Percentiles rank a stretch among this genome's conserved stretches.
phyloP scores from a whole-genome alignment of 2,113 vertebrate species.

The Bombycilla garrulus region DNA sequence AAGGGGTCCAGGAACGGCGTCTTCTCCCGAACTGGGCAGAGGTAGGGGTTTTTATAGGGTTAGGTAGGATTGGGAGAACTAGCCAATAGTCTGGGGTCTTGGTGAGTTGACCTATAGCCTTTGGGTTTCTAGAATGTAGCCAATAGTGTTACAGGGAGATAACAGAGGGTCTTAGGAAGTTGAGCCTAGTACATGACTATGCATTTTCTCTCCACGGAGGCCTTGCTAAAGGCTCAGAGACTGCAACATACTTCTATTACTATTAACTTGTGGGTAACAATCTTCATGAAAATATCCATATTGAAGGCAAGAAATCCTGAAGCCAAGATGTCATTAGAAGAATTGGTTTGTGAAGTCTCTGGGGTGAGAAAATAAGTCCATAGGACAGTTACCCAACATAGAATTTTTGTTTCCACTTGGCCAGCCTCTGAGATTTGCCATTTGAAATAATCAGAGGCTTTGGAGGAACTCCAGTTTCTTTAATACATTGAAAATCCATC shows the following conservation, averaged over 20 bases:
- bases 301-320: neutral
- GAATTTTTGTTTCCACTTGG: neutral
- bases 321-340: neutral
- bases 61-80: no score
- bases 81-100: no score
- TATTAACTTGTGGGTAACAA: neutral
- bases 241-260: neutral
- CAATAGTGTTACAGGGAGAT: no score
- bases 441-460: neutral
- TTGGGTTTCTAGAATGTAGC: no score
- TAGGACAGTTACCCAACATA: neutral
- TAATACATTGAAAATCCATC: neutral
- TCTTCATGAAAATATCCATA: neutral
- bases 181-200: no score
- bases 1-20: no score
- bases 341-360: neutral
- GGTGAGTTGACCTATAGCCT: no score
- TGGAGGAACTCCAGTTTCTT: slow-evolving; percentile 19
- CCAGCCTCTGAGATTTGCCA: neutral
- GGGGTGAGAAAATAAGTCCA: neutral
- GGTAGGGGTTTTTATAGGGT: no score
- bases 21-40: no score
- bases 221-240: no score
- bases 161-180: no score
- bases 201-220: no score